Percentiles rank a stretch among this genome's conserved stretches.
Conservation (phyloP, 2,888 invertebrate genomes). For the Erebia aethiops region DNA sequence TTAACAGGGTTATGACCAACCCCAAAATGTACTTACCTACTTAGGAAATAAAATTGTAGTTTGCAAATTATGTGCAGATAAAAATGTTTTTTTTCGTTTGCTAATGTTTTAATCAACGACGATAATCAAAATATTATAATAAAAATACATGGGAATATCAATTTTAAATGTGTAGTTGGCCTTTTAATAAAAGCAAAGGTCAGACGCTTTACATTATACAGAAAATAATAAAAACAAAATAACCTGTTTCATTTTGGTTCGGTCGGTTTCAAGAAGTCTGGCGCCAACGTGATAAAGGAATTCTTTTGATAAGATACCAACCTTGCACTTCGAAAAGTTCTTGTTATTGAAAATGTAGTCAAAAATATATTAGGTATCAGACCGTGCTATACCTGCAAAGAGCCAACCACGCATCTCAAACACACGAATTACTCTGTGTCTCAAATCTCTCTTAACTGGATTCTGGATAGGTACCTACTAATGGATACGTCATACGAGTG, state of each 20-base stretch:
- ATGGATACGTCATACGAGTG: too few relatives aligned
- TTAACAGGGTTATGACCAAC: too few relatives aligned
- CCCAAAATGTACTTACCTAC: too few relatives aligned
- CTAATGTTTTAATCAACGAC: background rate
- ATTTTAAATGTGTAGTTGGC: conserved; percentile 27
- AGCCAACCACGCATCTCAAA: too few relatives aligned
- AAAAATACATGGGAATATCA: conserved; percentile 1
- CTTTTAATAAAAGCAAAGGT: conserved; percentile 36
- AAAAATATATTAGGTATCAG: background rate
- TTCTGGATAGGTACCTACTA: too few relatives aligned
- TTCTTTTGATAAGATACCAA: conserved; percentile 25
- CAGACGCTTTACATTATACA: conserved; percentile 26
- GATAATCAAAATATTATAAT: background rate
- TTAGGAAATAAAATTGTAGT: too few relatives aligned
- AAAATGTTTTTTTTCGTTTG: background rate
- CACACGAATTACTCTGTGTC: too few relatives aligned
- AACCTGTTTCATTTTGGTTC: conserved; percentile 31
- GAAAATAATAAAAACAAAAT: conserved; percentile 31
- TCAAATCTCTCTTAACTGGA: too few relatives aligned
- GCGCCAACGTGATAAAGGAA: conserved; percentile 32
- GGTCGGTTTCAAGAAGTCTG: conserved; percentile 24
- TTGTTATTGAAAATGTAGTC: background rate
- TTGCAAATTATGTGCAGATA: background rate
- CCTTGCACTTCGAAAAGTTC: conserved; percentile 1
- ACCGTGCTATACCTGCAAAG: background rate